Base-by-base conservation (phyloP, 2,797 vertebrate genomes). In the Lagocephalus sceleratus region DNA sequence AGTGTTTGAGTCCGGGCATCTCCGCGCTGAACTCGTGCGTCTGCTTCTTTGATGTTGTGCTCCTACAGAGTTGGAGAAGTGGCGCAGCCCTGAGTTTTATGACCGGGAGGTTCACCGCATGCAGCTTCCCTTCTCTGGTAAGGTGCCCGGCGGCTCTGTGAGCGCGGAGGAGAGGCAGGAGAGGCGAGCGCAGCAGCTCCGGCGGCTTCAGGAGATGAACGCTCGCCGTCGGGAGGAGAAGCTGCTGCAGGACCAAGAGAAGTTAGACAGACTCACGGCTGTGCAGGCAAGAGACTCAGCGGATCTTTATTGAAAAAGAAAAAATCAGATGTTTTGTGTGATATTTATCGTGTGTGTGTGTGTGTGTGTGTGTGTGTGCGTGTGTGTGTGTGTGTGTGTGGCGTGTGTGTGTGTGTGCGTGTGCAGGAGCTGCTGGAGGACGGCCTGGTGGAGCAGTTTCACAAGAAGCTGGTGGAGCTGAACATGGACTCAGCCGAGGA, bases 401-500 rank as follows among this genome's bases (percentile, higher is more conserved):
- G n/a, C n/a, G n/a, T n/a, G n/a, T n/a, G n/a, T n/a, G n/a, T n/a
- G n/a, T n/a, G 16, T 22, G 42, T 86, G 9, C 68, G 43, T 43
- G 53, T 60, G 1, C 76, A 99, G 97, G 96, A 98, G 57, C 91
- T 98, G 53, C 61, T 95, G 54, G 96, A 98, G 60, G 94, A 97
- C 1, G 96, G 96, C 2, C 87, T 95, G 32, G 73, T 96, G 86
- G 97, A 98, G 75, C 95, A 94, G 29, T 98, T 97, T 74, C 96
- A 95, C 61, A 94, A 93, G 86, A 94, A 91, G 47, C 89, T 99
- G 81, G 85, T 96, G 58, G 94, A 97, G 69, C 89, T 98, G 56
- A 99, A 98, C 88, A 98, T 99, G 96, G 96, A 98, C 88, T 98
- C 96, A 2, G 93, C 94, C 0, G 94, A 98, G 66, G 97, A 99